Evolutionary conservation across 1,140 invertebrate genomes (phyloP), one percentile per base, ranked within the genome.

Genomic region (Drosophila obscura): DNA sequence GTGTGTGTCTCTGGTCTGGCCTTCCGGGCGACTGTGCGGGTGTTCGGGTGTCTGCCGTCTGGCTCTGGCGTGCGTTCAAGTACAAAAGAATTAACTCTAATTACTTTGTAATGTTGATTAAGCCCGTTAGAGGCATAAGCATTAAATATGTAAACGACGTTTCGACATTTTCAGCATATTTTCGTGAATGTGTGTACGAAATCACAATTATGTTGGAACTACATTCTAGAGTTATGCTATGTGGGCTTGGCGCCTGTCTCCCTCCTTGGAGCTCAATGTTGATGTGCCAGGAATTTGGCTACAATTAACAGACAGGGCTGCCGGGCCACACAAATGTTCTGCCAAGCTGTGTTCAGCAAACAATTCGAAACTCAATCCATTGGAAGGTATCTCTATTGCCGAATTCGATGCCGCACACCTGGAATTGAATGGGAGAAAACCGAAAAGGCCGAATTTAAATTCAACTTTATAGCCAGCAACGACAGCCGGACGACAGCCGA

Each of bases 71-170:
- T 64, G 68, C 74, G 44, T 68, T 78, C 66, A 69, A 72, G 82
- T 65, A 87, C 82, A 85, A 85, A 78, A 87, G 83, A 83, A 87
- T 87, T 87, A 87, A 87, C 79, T 87, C 79, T 87, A 87, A 87
- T 87, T 88, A 87, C 82, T 87, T 87, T 87, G 82, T 87, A 88
- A 87, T 87, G 78, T 81, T 82, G 82, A 85, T 85, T 87, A 85
- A 85, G 82, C 78, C 78, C 75, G 78, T 87, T 87, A 79, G 83
- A 82, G 66, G 78, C 71, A 73, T 85, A 82, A 63, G 78, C 71
- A 73, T 85, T 85, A 82, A 85, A 87, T 87, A 74, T 85, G 75
- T 87, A 85, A 88, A 81, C 82, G 78, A 53, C 60, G 44, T 68
- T 81, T 72, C 67, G 74, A 81, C 81, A 87, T 87, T 82, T 78